Conservation (phyloP, 2,888 invertebrate species). For the Epiperipatus broadwayi region DNA sequence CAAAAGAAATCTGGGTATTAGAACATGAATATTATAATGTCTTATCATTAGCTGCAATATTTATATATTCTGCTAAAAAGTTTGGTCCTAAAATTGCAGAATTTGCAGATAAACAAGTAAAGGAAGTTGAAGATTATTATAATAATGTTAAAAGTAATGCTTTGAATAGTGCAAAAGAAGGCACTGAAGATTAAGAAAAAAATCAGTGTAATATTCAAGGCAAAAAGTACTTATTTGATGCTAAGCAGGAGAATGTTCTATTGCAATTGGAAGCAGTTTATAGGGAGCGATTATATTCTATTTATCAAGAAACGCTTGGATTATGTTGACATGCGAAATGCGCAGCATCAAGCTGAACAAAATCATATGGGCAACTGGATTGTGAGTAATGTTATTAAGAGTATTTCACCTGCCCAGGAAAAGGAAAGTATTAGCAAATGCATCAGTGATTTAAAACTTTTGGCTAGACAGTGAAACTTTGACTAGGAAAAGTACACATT, state of each 20-base stretch:
- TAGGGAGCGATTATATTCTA: slow-evolving; percentile 40
- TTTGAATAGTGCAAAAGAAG: too few relatives aligned
- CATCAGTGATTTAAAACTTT: too few relatives aligned
- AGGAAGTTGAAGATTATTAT: too few relatives aligned
- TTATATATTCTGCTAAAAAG: slow-evolving; percentile 25
- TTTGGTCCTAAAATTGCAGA: slow-evolving; percentile 15
- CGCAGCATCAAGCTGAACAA: slow-evolving; percentile 67
- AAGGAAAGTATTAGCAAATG: too few relatives aligned
- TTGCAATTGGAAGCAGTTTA: slow-evolving; percentile 85
- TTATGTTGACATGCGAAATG: slow-evolving; percentile 62
- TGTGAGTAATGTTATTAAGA: slow-evolving; percentile 52
- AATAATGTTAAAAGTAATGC: too few relatives aligned
- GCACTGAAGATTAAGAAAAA: too few relatives aligned
- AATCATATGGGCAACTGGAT: slow-evolving; percentile 90
- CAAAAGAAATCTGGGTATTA: slow-evolving; percentile 83
- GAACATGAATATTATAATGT: slow-evolving; percentile 81
- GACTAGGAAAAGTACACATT: too few relatives aligned
- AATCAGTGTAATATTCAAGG: too few relatives aligned
- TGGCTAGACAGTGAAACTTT: too few relatives aligned
- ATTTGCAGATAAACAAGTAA: too few relatives aligned
- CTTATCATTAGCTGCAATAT: slow-evolving; percentile 47
- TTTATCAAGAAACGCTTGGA: slow-evolving; percentile 40
- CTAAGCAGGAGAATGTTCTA: slow-evolving; percentile 69
- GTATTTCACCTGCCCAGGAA: slow-evolving; percentile 72
- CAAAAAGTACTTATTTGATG: too few relatives aligned